Percentiles rank a stretch among this genome's conserved stretches.
Conservation (phyloP, 2,888 invertebrate genomes). For the Archips xylosteana region DNA sequence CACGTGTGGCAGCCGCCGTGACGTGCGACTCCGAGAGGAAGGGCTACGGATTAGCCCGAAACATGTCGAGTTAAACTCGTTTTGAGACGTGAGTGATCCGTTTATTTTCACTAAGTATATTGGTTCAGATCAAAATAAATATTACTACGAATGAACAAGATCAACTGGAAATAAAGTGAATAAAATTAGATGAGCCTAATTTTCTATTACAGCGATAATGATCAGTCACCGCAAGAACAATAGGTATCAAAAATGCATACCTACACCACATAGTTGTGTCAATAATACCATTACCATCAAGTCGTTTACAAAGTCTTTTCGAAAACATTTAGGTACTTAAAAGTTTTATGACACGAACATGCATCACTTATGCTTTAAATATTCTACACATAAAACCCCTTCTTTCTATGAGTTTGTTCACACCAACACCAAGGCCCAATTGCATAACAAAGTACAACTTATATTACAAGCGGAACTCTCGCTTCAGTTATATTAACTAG, state of each 20-base stretch:
- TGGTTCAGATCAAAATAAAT: too few species aligned
- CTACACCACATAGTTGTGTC: neutral
- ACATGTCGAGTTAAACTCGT: too few species aligned
- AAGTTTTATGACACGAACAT: neutral
- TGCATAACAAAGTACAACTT: too few species aligned
- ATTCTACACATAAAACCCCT: neutral
- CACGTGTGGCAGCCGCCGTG: too few species aligned
- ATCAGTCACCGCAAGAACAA: neutral
- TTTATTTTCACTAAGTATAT: too few species aligned
- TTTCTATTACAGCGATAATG: neutral
- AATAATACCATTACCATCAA: neutral
- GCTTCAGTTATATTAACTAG: too few species aligned
- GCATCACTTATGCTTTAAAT: neutral
- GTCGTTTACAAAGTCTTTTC: conserved; percentile 16
- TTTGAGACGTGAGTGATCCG: too few species aligned
- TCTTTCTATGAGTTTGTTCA: neutral
- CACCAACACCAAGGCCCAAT: neutral
- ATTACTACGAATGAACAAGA: too few species aligned
- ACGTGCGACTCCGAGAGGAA: too few species aligned
- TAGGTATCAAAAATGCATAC: neutral
- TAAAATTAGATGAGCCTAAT: neutral
- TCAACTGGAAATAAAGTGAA: neutral
- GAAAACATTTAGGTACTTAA: neutral
- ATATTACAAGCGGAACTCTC: too few species aligned
- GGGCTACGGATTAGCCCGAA: too few species aligned